phyloP scores from a whole-genome alignment of 1,140 invertebrate genomes.

The Pollicipes pollicipes region DNA sequence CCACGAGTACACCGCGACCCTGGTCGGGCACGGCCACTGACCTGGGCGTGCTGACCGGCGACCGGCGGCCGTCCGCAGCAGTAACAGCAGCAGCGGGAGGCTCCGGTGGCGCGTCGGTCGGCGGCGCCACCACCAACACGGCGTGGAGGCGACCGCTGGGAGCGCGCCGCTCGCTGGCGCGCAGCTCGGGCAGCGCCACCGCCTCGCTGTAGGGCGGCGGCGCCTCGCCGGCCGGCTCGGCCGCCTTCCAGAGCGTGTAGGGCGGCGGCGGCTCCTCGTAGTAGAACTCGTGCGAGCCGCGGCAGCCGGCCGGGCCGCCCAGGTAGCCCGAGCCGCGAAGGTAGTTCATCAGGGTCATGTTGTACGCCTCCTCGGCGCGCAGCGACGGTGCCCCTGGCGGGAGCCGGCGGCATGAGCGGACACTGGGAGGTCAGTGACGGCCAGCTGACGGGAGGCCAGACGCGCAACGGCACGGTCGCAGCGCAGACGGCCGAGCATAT shows the following conservation, averaged over 20 bases:
- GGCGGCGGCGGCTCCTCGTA: conserved; percentile 15
- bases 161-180: background rate
- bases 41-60: too few species aligned
- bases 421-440: too few species aligned
- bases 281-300: conserved; percentile 30
- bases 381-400: background rate
- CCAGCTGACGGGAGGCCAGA: too few species aligned
- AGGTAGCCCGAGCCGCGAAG: conserved; percentile 39
- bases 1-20: too few species aligned
- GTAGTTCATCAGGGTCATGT: background rate
- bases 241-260: conserved; percentile 16
- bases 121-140: background rate
- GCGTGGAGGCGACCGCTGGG: background rate
- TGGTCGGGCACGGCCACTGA: too few species aligned
- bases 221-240: conserved; percentile 14
- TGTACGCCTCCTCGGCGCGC: background rate
- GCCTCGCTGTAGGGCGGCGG: conserved; percentile 18
- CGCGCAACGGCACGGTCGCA: too few species aligned
- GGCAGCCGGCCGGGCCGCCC: conserved; percentile 59
- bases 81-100: too few species aligned
- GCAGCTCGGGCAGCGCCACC: conserved; percentile 1
- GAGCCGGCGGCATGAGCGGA: too few species aligned
- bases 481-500: too few species aligned
- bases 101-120: too few species aligned
- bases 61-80: too few species aligned